phyloP scores from a whole-genome alignment of 2,888 invertebrate species.

The Scaptomyza caliginosa region DNA sequence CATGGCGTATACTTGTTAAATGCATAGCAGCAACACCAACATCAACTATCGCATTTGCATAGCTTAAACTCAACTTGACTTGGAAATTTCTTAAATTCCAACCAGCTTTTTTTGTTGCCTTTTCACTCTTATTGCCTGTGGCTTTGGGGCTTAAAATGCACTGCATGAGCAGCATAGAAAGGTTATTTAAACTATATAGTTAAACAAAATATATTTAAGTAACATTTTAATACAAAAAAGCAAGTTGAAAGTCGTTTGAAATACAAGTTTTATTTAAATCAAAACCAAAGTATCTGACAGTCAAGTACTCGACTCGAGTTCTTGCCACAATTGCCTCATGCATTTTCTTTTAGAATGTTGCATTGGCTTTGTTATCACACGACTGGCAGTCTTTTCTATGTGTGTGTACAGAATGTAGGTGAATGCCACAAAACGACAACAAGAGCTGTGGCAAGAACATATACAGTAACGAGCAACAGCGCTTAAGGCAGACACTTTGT shows the following conservation, averaged over 20 bases:
- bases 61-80: constrained; percentile 37
- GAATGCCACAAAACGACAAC: constrained; percentile 16
- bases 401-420: constrained; percentile 34
- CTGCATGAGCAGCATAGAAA: too few relatives aligned
- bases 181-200: too few relatives aligned
- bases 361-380: constrained; percentile 59
- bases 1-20: constrained; percentile 73
- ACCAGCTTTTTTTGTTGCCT: background rate
- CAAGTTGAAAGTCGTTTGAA: too few relatives aligned
- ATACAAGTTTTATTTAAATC: too few relatives aligned
- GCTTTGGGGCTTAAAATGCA: constrained; percentile 7
- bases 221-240: too few relatives aligned
- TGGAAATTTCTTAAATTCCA: constrained; percentile 12
- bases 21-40: constrained; percentile 43
- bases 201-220: too few relatives aligned
- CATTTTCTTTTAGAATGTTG: constrained; percentile 44
- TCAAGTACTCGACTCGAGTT: background rate
- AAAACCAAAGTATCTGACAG: background rate
- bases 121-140: constrained; percentile 28
- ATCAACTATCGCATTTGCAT: constrained; percentile 41
- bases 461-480: constrained; percentile 5
- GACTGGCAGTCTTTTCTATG: constrained; percentile 40
- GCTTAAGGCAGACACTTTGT: constrained; percentile 11
- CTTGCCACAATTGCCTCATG: constrained; percentile 9
- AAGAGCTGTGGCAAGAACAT: constrained; percentile 42